Evolutionary conservation across 2,888 invertebrate species (phyloP).

Genomic region (Drosophila borborema): DNA sequence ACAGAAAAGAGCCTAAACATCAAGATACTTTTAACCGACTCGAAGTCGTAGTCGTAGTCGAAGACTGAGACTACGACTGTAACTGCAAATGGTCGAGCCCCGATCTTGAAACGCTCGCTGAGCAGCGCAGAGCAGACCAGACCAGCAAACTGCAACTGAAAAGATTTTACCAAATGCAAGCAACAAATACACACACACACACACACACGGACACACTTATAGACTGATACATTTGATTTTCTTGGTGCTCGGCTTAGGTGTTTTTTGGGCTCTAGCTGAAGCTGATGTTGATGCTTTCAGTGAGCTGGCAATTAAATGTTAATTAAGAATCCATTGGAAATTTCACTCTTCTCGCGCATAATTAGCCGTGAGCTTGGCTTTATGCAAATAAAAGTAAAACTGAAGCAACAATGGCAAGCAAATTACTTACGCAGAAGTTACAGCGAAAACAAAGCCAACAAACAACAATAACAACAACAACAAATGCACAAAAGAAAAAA

Average conservation of each 20-base stretch:
- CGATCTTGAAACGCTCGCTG: conserved; percentile 46
- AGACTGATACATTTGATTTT: conserved; percentile 1
- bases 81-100: conserved; percentile 29
- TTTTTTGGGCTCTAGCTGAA: conserved; percentile 2
- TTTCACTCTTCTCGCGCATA: conserved; percentile 74
- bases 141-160: conserved; percentile 31
- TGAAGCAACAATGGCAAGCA: conserved; percentile 53
- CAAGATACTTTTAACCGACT: conserved; percentile 58
- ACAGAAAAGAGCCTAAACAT: conserved; percentile 57
- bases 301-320: conserved; percentile 66
- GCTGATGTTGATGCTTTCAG: background rate
- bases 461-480: conserved; percentile 17
- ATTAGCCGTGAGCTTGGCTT: conserved; percentile 65
- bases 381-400: conserved; percentile 79
- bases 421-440: conserved; percentile 58
- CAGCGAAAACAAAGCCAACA: conserved; percentile 60
- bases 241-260: conserved; percentile 7
- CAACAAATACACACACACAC: conserved; percentile 9
- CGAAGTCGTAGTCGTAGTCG: conserved; percentile 23
- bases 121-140: conserved; percentile 19
- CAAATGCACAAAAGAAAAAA: conserved; percentile 40
- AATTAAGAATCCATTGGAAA: conserved; percentile 72
- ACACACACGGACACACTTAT: background rate
- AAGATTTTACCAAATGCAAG: conserved; percentile 35
- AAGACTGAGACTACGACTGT: conserved; percentile 33